A percentile compares a stretch with the other conserved stretches of the same genome.
phyloP scores from a whole-genome alignment of 2,888 invertebrate genomes.

The Leistus spinibarbis region DNA sequence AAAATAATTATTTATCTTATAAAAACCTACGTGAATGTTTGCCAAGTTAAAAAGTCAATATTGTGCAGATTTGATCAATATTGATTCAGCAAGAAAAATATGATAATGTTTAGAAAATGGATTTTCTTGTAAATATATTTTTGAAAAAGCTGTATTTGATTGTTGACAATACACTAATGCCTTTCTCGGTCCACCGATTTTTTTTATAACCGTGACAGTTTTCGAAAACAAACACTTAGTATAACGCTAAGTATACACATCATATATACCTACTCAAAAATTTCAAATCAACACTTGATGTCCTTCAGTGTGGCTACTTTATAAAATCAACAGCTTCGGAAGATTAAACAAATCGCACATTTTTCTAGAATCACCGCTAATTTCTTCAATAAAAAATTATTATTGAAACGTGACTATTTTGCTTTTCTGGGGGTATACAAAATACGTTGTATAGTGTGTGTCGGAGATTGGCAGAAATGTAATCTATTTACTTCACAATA shows the following conservation, averaged over 20 bases:
- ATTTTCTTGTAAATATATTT: neutral
- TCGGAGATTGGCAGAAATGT: neutral
- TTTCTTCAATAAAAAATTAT: too few relatives aligned
- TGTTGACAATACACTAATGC: neutral
- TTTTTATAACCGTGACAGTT: neutral
- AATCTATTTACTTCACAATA: neutral
- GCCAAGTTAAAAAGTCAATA: constrained; percentile 25
- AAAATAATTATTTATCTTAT: neutral
- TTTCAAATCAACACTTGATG: constrained; percentile 36
- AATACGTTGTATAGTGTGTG: too few relatives aligned
- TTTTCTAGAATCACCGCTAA: neutral
- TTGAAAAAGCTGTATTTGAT: neutral
- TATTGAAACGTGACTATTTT: too few relatives aligned
- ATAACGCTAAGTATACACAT: neutral
- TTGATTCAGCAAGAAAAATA: constrained; percentile 14
- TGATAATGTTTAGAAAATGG: neutral
- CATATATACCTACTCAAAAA: constrained; percentile 36
- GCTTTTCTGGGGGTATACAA: too few relatives aligned
- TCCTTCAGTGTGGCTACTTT: constrained; percentile 33
- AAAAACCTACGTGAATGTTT: constrained; percentile 5
- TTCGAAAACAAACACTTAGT: neutral
- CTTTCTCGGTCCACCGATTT: neutral
- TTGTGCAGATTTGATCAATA: constrained; percentile 12
- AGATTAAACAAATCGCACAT: neutral
- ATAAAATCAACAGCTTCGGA: constrained; percentile 26